Evolutionary conservation across 2,888 invertebrate genomes (phyloP).

Genomic region (Monopis laevigella): DNA sequence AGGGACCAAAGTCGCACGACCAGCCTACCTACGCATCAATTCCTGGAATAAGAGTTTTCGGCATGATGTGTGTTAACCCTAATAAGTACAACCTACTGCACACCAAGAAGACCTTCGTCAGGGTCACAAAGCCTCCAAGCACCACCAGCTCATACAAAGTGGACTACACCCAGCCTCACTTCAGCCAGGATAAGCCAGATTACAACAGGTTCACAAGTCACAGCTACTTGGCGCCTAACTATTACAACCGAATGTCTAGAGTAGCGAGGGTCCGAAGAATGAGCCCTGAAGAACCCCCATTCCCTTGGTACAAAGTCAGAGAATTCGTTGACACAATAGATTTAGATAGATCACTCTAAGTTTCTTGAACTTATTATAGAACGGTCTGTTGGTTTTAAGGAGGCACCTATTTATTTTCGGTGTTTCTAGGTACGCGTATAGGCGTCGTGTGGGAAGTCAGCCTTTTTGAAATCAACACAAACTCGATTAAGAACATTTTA

Average conservation of each 20-base stretch:
- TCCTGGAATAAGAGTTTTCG: conserved; percentile 91
- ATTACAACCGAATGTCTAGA: conserved; percentile 56
- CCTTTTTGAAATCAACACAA: conserved; percentile 57
- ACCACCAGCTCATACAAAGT: conserved; percentile 59
- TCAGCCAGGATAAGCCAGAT: conserved; percentile 50
- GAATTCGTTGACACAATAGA: conserved; percentile 74
- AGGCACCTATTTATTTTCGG: conserved; percentile 27
- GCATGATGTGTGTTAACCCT: conserved; percentile 89
- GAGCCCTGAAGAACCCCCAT: conserved; percentile 65
- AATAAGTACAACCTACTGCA: conserved; percentile 41
- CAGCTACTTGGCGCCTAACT: conserved; percentile 40
- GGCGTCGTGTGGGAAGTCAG: conserved; percentile 20
- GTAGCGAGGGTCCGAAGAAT: conserved; percentile 41
- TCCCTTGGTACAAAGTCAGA: conserved; percentile 82
- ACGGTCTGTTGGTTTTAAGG: conserved; percentile 55
- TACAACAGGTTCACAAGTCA: conserved; percentile 56
- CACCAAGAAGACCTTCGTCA: too few species aligned
- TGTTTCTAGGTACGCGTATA: neutral
- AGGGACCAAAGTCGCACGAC: conserved; percentile 94
- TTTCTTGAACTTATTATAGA: conserved; percentile 8
- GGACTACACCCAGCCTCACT: conserved; percentile 56
- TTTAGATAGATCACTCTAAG: conserved; percentile 71
- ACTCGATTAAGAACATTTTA: conserved; percentile 22
- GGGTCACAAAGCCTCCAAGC: conserved; percentile 45
- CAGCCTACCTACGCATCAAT: conserved; percentile 94